Evolutionary conservation across 2,888 invertebrate species (phyloP), one percentile per base, ranked within the genome.

Genomic region (Mesochorus sp.): DNA sequence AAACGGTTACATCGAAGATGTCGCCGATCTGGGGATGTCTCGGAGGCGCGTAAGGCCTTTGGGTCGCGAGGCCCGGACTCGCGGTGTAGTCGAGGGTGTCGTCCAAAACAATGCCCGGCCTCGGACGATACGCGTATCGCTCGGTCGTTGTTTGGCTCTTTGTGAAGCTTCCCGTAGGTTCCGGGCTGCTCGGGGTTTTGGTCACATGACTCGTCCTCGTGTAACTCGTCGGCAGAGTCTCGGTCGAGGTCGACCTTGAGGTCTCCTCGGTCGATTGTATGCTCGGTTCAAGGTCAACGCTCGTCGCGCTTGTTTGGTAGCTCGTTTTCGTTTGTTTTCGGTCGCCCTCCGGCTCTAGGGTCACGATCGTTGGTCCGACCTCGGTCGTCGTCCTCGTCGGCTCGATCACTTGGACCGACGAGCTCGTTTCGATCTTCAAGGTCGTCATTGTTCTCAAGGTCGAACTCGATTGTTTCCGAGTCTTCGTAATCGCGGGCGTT

Each of bases 1-100:
- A 96, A 0, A 97, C 95, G 0, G 97, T 97, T 0, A 97, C 95
- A 85, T 97, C 97, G 85, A 97, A 97, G 70, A 96, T 95, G 89
- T 97, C 97, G 5, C 95, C 96, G 85, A 91, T 91, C 89, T 92
- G 44, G 84, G 89, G 44, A 88, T 92, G 86, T 3, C 91, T 88
- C 12, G 92, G 87, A 4, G 90, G 89, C 8, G 83, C 80, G 77
- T 86, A 89, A 21, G 93, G 93, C 0, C 93, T 92, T 64, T 93
- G 92, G 3, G 93, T 91, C 31, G 93, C 51, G 88, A 92, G 75
- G 61, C 87, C 88, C 78, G 86, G 89, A 51, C 90, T 83, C 81
- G 83, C 93, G 21, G 91, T 90, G 64, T 92, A 91, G 76, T 92
- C 91, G 57, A 90, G 79, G 19, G 91, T 91, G 87, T 97, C 97